A percentile compares a stretch with the other conserved stretches of the same genome.
Conservation (phyloP, 1,140 invertebrate species). For the Daktulosphaira vitifoliae region DNA sequence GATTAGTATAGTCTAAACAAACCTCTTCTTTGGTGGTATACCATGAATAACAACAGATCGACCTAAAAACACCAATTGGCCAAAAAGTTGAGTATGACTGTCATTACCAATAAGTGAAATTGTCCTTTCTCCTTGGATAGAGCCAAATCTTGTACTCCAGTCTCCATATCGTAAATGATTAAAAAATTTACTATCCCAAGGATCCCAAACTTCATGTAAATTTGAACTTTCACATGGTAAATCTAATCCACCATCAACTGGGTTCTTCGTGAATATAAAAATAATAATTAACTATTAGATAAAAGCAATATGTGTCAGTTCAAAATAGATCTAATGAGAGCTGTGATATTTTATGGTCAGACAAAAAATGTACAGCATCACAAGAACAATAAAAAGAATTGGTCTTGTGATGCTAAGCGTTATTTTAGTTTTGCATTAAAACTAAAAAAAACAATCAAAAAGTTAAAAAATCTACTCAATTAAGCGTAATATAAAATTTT, state of each 20-base stretch:
- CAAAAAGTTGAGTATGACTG: slow-evolving; percentile 74
- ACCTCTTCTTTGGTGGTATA: slow-evolving; percentile 51
- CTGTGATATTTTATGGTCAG: too few species aligned
- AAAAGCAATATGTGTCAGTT: neutral
- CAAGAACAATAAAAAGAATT: too few species aligned
- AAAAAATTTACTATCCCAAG: slow-evolving; percentile 43
- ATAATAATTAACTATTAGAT: neutral
- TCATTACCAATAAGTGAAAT: slow-evolving; percentile 62
- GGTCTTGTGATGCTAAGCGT: too few species aligned
- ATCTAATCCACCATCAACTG: slow-evolving; percentile 67
- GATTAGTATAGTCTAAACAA: too few species aligned
- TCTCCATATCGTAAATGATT: slow-evolving; percentile 16
- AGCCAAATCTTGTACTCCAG: slow-evolving; percentile 16
- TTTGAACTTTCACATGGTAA: slow-evolving; percentile 79
- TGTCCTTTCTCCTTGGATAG: slow-evolving; percentile 38
- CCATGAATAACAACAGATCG: slow-evolving; percentile 80
- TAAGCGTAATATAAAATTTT: too few species aligned
- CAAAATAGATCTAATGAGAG: too few species aligned
- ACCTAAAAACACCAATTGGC: slow-evolving; percentile 70
- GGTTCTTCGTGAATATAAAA: slow-evolving; percentile 49
- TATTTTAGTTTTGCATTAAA: too few species aligned
- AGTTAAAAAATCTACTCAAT: too few species aligned
- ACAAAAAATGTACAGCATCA: too few species aligned
- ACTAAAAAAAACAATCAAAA: too few species aligned
- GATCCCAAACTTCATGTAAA: slow-evolving; percentile 76